phyloP scores from a whole-genome alignment of 2,797 vertebrate species.

The Vireo griseus region DNA sequence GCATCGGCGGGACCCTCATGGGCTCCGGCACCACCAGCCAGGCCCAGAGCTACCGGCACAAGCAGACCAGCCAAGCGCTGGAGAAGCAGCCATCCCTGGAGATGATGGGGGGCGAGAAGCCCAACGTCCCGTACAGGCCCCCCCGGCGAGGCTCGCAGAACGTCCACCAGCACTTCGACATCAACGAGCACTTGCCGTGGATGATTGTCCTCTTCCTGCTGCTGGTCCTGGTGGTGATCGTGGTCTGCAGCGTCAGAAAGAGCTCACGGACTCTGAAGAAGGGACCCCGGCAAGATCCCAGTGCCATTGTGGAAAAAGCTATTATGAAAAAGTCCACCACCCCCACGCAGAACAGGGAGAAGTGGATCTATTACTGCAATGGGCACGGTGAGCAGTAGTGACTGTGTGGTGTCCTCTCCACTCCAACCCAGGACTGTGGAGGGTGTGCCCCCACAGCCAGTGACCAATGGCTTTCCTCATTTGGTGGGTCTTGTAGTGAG shows the following conservation, averaged over 20 bases:
- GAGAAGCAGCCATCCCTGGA: constrained; percentile 74
- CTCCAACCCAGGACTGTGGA: accelerated
- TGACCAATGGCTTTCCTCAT: not conserved
- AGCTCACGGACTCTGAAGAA: constrained; percentile 93
- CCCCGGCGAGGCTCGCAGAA: constrained; percentile 83
- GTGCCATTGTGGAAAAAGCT: constrained; percentile 92
- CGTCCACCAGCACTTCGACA: constrained; percentile 89
- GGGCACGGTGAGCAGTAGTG: constrained; percentile 85
- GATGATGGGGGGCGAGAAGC: constrained; percentile 68
- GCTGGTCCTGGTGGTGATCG: constrained; percentile 90
- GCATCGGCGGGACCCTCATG: not conserved
- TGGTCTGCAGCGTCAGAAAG: constrained; percentile 91
- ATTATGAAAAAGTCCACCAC: constrained; percentile 85
- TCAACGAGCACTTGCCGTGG: constrained; percentile 97
- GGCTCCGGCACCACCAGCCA: constrained; percentile 28
- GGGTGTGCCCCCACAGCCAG: accelerated
- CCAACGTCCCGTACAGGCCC: constrained; percentile 75
- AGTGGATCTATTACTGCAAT: constrained; percentile 94
- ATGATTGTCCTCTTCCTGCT: constrained; percentile 95
- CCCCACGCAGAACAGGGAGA: constrained; percentile 83
- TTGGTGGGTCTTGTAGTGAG: not conserved
- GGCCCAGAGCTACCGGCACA: constrained; percentile 69
- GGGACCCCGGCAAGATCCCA: constrained; percentile 92
- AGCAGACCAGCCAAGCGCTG: constrained; percentile 59
- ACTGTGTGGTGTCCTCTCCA: not conserved